These are phyloP conservation scores for Cottoperca gobio DNA, from an alignment of 2,797 vertebrate species.

Conservation along the genomic window DNA sequence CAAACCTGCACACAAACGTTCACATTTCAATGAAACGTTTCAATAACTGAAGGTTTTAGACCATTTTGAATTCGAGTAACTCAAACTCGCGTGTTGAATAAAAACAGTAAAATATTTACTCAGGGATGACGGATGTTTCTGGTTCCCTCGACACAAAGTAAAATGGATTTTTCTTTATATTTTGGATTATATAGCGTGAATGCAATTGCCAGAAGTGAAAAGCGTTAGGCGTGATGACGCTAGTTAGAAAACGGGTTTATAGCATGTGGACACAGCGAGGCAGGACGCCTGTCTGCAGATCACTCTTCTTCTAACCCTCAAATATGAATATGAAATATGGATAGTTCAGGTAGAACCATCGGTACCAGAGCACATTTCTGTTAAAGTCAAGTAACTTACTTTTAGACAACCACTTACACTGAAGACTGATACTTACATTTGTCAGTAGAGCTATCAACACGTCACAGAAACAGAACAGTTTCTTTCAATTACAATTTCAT, in stretches of 20 bases:
- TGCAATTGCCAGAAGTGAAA: too few species aligned
- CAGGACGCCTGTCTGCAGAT: neutral
- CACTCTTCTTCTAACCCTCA: neutral
- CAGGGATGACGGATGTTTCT: too few species aligned
- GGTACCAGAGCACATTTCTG: conserved; percentile 1
- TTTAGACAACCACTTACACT: neutral
- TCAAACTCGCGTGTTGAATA: neutral
- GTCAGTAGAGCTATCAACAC: too few species aligned
- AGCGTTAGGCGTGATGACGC: too few species aligned
- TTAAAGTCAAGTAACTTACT: neutral
- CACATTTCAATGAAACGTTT: neutral
- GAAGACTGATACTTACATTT: conserved; percentile 27
- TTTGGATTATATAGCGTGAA: too few species aligned
- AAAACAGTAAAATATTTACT: too few species aligned
- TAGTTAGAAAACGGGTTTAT: too few species aligned
- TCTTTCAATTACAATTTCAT: too few species aligned
- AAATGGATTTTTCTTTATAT: too few species aligned
- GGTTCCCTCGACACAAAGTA: too few species aligned
- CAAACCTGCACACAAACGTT: neutral
- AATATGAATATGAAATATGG: too few species aligned
- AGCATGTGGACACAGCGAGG: neutral
- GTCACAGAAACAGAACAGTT: too few species aligned
- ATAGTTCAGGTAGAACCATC: neutral
- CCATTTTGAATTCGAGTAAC: neutral
- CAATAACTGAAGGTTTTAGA: conserved; percentile 30